Percentiles rank a stretch among this genome's conserved stretches.
phyloP scores from a whole-genome alignment of 1,140 invertebrate genomes.

The Atta texana region DNA sequence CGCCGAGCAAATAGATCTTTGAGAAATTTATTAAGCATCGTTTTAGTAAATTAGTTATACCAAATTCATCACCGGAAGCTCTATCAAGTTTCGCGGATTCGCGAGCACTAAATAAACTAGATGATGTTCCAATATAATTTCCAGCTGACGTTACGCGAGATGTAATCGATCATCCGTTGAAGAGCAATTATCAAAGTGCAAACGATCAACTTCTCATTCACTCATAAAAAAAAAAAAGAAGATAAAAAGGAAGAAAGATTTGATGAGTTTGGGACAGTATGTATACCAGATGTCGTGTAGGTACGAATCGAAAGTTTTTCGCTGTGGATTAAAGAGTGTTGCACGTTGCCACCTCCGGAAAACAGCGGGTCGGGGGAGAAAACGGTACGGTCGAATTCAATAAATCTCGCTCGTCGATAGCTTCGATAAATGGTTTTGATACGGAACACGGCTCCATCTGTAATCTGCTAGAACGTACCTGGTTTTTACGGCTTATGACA shows the following conservation, averaged over 20 bases:
- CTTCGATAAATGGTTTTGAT: slow-evolving; percentile 71
- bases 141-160: background rate
- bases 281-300: background rate
- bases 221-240: background rate
- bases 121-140: background rate
- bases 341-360: slow-evolving; percentile 42
- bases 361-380: background rate
- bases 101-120: slow-evolving; percentile 24
- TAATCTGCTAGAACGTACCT: slow-evolving; percentile 43
- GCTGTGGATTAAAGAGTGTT: slow-evolving; percentile 35
- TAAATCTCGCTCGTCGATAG: slow-evolving; percentile 75
- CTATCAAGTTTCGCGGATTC: background rate
- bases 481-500: slow-evolving; percentile 52
- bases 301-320: slow-evolving; percentile 31
- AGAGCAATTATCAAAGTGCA: slow-evolving; percentile 48
- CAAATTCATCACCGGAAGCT: background rate
- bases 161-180: slow-evolving; percentile 29
- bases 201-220: slow-evolving; percentile 54
- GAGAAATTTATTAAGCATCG: background rate
- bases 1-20: background rate
- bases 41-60: slow-evolving; percentile 18
- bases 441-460: slow-evolving; percentile 57
- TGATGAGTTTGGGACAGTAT: slow-evolving; percentile 30
- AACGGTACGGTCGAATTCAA: slow-evolving; percentile 64
- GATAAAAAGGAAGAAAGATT: background rate